Conservation (phyloP, 2,888 invertebrate genomes). For the Alcis repandata region DNA sequence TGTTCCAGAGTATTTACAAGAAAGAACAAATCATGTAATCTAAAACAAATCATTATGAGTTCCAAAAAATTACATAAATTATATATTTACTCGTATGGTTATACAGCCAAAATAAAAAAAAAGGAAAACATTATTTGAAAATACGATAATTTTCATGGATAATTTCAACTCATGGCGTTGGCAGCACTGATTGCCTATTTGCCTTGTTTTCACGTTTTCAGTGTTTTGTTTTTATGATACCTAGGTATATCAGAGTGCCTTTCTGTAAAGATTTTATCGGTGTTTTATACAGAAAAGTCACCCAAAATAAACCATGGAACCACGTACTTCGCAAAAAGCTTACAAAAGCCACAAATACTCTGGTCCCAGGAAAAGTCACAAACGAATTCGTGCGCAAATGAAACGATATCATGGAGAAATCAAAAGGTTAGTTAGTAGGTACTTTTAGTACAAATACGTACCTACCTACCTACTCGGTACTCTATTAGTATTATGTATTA, state of each 20-base stretch:
- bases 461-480: slow-evolving; percentile 9
- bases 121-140: slow-evolving; percentile 5
- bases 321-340: too few relatives aligned
- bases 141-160: slow-evolving; percentile 4
- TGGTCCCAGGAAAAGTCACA: slow-evolving; percentile 7
- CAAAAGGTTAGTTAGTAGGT: slow-evolving; percentile 6
- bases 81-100: not conserved
- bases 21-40: too few relatives aligned
- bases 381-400: slow-evolving; percentile 7
- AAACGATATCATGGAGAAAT: slow-evolving; percentile 4
- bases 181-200: slow-evolving; percentile 6
- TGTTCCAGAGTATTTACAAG: too few relatives aligned
- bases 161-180: too few relatives aligned
- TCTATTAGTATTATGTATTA: not conserved
- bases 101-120: not conserved
- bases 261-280: too few relatives aligned
- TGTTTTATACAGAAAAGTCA: too few relatives aligned
- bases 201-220: not conserved
- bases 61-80: not conserved
- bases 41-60: not conserved
- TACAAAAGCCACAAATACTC: slow-evolving; percentile 1
- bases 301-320: too few relatives aligned
- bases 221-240: too few relatives aligned
- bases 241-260: not conserved
- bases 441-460: too few relatives aligned